Conservation (phyloP, 1,140 invertebrate genomes). For the Hycleus phaleratus region DNA sequence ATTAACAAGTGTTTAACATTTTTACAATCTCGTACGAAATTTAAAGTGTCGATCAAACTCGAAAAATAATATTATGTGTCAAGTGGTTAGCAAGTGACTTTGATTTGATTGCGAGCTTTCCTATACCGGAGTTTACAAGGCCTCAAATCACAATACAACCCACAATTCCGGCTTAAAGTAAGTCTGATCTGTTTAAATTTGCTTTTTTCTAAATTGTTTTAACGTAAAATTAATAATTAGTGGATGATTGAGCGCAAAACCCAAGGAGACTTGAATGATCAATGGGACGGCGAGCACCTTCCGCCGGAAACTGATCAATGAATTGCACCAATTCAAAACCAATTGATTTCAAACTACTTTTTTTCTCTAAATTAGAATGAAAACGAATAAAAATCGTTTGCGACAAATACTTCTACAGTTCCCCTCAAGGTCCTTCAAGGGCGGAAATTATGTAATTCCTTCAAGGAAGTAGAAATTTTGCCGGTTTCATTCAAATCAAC, state of each 20-base stretch:
- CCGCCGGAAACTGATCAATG: slow-evolving; percentile 11
- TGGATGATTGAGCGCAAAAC: slow-evolving; percentile 5
- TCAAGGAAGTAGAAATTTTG: no score
- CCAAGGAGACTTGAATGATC: slow-evolving; percentile 17
- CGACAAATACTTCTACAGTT: no score
- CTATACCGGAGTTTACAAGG: background rate
- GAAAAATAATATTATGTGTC: background rate
- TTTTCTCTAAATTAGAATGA: no score
- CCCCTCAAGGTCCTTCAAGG: no score
- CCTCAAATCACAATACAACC: background rate
- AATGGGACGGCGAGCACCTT: slow-evolving; percentile 13
- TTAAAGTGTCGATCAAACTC: background rate
- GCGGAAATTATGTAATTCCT: no score
- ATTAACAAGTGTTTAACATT: slow-evolving; percentile 21
- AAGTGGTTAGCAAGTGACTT: background rate
- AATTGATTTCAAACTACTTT: no score
- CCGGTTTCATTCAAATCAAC: no score
- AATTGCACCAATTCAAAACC: no score
- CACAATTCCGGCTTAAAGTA: no score
- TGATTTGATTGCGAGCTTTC: background rate
- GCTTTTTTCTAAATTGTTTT: no score
- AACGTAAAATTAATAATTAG: background rate
- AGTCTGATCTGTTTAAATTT: no score
- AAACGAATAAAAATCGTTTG: no score
- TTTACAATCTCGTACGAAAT: background rate